Evolutionary conservation across 2,113 vertebrate species (phyloP), one percentile per base, ranked within the genome.

Genomic region (Suricata suricatta): DNA sequence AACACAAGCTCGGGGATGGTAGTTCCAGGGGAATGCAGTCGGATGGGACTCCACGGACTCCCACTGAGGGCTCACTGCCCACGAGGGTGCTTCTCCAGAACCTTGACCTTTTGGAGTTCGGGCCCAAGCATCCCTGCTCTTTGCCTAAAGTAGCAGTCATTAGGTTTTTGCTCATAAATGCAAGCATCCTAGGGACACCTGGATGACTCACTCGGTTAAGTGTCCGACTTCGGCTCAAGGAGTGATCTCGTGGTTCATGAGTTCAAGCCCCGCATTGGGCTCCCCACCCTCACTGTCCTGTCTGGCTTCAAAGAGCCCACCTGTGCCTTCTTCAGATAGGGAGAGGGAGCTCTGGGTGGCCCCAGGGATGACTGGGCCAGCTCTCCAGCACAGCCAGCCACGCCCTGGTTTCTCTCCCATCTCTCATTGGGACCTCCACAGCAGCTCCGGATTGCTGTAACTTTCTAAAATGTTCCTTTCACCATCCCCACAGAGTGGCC

Each of bases 11-110:
- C 4, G 0, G 15, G 21, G 23, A 3, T 10, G 25, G 4, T 38
- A 3, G 2, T 8, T 0, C 38, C 27, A 23, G 41, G 2, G 25
- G 10, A 3, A 14, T 4, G 5, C 10, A n/a, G 50, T 25, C 1
- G 7, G 13, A 8, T 17, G 12, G 12, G 35, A 38, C 9, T 5
- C 19, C 31, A 15, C 5, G 6, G 25, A 16, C 50, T 16, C 7
- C n/a, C 2, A 57, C 17, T 4, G 13, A 83, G 54, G 2, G 2
- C 10, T 88, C 89, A 54, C 11, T 25, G 23, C 0, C 25, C n/a
- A 16, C 12, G 4, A 17, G 63, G 33, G 15, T 33, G 38, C 47
- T n/a, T 60, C 52, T 72, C 85, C 9, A 23, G 47, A 54, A n/a
- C 38, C 81, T 21, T 5, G 9, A 3, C 19, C 38, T 94, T 63